Base-by-base conservation (phyloP, 2,113 vertebrate genomes). In the Gadus macrocephalus region DNA sequence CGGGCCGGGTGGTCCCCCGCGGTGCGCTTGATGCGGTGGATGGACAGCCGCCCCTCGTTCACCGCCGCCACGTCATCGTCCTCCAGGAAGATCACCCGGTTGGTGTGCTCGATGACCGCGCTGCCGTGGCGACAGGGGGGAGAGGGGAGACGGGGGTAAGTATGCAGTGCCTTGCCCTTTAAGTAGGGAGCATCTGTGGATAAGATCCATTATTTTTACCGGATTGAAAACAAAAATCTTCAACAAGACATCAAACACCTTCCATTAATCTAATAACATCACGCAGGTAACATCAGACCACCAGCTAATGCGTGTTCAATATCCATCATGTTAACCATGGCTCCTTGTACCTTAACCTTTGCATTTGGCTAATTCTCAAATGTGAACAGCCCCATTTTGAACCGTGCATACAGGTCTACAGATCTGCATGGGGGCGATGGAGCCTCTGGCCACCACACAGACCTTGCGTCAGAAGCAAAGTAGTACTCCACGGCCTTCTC, bases 401-500 rank as follows among this genome's bases (percentile, higher is more conserved):
- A 49, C 42, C 42, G 2, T 49, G 8, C 1, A 42, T 42, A 49
- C 42, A 14, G 8, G 42, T 49, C 1, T 20, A 20, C 20, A 20
- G 42, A 7, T 49, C 42, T 2, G 12, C 42, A 49, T 49, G 42
- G 42, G 38, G 25, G 25, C 2, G 25, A 25, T 25, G 25, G 25
- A 25, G 25, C 25, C 25, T 25, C 25, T 25, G 25, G 25, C 25
- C 25, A 25, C 25, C 2, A 3, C 19, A 25, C 74, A 85, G 58
- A 97, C 97, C 97, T 99, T 42, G 97, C 97, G 69, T 99, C 97
- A 60, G 97, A 99, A 17, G 97, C 96, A 81, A 98, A 99, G 91
- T 96, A 99, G 85, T 97, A 99, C 67, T 99, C 97, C 72, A 99
- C 97, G 0, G 95, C 94, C 80, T 98, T 98, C 85, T 98, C 95